Evolutionary conservation across 2,888 invertebrate species (phyloP), one percentile per base, ranked within the genome.

Genomic region (Hydrotaea cyrtoneurina): DNA sequence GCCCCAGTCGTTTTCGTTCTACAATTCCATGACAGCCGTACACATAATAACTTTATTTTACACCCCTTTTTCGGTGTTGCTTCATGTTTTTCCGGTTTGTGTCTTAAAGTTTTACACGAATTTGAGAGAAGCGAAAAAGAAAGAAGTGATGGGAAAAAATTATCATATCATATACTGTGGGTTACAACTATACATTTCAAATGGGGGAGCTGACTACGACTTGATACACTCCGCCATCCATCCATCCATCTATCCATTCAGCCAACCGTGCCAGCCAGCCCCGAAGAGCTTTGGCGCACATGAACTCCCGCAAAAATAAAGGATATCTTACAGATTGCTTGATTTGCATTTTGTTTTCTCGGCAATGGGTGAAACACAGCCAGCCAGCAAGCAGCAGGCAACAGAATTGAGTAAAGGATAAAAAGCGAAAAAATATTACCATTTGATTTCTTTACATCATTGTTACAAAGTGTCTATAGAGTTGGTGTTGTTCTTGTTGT

Each of bases 391-490:
- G n/a, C n/a, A 57, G 17, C 57, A 17, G 7, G 19, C 19, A 31
- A 7, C 31, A 31, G 7, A 2, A 31, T 31, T 7, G 31, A 31
- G 31, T 23, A 21, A 36, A 39, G 64, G 36, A 36, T 36, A 62
- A 66, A 23, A 46, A 69, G 23, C 46, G 62, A 75, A 72, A 66
- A 66, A 78, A 75, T 72, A 79, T 75, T 78, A 72, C 74, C 46
- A 62, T 83, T 83, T 83, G 80, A 83, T 76, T 76, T 77, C 69
- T 83, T 69, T 46, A 74, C 80, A 74, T 74, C 74, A 74, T 80
- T 83, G 77, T 74, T 53, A 55, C 74, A 80, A 73, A 77, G 74
- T 78, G 69, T 78, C 46, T 69, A 69, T 46, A 69, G 69, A 66
- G 39, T 46, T 43, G 69, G 39, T 11, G 36, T 13, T 57, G 11